Conservation (phyloP, 2,113 vertebrate species). For the Tringa solitaria region DNA sequence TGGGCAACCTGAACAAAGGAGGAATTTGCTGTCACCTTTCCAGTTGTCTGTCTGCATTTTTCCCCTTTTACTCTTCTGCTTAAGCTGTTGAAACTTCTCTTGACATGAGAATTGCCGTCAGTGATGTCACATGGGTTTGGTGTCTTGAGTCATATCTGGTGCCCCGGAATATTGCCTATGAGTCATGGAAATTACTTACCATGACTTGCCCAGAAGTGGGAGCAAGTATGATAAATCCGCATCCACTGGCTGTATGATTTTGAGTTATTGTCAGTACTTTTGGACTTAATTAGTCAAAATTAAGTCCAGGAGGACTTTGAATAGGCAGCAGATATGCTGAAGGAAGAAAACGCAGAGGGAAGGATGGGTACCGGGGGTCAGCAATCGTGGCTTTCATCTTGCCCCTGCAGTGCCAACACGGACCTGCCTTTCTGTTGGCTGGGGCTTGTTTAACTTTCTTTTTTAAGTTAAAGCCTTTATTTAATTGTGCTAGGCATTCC, state of each 20-base stretch:
- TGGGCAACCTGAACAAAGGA: neutral
- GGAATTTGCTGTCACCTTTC: neutral
- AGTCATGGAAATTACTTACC: neutral
- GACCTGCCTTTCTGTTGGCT: neutral
- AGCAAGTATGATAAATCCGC: neutral
- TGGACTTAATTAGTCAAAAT: neutral
- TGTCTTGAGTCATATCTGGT: neutral
- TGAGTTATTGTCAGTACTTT: neutral
- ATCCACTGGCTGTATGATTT: neutral
- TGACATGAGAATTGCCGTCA: fast-evolving
- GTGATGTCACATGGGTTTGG: slow-evolving; percentile 10
- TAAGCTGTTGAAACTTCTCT: neutral
- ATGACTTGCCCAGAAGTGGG: neutral
- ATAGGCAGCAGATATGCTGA: neutral
- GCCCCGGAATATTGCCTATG: neutral
- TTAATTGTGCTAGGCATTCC: neutral
- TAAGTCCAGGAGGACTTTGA: neutral
- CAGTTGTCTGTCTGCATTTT: neutral
- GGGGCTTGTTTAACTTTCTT: neutral
- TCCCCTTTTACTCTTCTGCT: neutral
- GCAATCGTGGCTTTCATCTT: neutral
- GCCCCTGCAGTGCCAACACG: neutral
- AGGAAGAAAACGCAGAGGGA: neutral
- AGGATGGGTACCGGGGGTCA: fast-evolving
- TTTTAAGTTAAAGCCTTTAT: neutral